These are phyloP conservation scores for Verasper variegatus DNA, from an alignment of 2,113 vertebrate species.

Conservation along the genomic window DNA sequence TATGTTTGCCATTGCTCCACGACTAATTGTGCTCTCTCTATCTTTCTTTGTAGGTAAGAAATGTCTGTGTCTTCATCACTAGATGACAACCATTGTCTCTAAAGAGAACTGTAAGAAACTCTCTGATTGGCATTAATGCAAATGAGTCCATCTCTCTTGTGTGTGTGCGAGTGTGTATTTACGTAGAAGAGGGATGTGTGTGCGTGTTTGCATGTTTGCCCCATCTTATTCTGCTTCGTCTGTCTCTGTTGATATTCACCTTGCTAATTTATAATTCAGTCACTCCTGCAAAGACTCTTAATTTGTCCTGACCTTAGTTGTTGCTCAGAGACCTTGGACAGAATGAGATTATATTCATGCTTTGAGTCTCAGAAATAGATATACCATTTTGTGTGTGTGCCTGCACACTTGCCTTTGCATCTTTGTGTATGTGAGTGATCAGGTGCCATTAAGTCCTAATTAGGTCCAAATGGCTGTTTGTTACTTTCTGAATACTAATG, in stretches of 20 bases:
- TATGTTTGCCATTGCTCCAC: background rate
- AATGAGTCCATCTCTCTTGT: slow-evolving; percentile 13
- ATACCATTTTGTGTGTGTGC: slow-evolving; percentile 3
- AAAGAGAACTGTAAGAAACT: slow-evolving; percentile 35
- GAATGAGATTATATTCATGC: slow-evolving; percentile 58
- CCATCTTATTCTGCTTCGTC: slow-evolving; percentile 40
- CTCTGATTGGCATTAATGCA: slow-evolving; percentile 11
- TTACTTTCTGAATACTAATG: slow-evolving; percentile 62
- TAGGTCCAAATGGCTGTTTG: slow-evolving; percentile 70
- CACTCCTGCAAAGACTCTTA: slow-evolving; percentile 60
- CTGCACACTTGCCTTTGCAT: slow-evolving; percentile 16
- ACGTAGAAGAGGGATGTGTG: background rate
- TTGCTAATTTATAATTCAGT: slow-evolving; percentile 70
- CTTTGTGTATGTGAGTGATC: slow-evolving; percentile 61
- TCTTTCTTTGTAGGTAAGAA: slow-evolving; percentile 52
- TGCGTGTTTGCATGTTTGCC: background rate
- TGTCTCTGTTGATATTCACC: slow-evolving; percentile 66
- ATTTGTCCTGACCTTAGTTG: slow-evolving; percentile 74
- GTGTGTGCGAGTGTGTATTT: background rate
- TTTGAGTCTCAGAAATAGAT: slow-evolving; percentile 30
- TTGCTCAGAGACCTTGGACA: slow-evolving; percentile 57
- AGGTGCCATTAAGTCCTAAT: slow-evolving; percentile 75
- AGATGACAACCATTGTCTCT: slow-evolving; percentile 30
- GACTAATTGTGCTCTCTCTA: slow-evolving; percentile 13
- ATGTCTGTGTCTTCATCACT: slow-evolving; percentile 26